These are phyloP conservation scores for Leucoraja erinaceus DNA, from an alignment of 2,113 vertebrate genomes.

Conservation along the genomic window DNA sequence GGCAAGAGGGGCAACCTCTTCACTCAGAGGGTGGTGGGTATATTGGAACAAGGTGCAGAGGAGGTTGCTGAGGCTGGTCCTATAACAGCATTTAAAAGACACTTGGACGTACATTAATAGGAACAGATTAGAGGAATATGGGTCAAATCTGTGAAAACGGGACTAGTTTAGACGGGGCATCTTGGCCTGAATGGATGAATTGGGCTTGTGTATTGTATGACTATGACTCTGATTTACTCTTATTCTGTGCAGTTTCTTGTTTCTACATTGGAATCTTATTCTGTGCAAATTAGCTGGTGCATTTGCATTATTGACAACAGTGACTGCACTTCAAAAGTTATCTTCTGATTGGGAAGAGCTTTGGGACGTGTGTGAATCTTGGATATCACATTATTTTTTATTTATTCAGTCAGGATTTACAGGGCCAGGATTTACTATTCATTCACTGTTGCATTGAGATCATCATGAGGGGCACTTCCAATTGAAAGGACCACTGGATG, in stretches of 20 bases:
- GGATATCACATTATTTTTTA: neutral
- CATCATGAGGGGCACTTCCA: neutral
- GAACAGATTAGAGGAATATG: too few relatives aligned
- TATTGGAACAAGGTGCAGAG: too few relatives aligned
- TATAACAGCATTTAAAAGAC: too few relatives aligned
- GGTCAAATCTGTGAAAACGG: too few relatives aligned
- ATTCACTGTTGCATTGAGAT: neutral
- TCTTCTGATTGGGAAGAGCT: neutral
- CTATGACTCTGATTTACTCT: neutral
- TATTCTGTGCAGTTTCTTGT: neutral
- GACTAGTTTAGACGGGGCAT: too few relatives aligned
- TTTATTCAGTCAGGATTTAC: neutral
- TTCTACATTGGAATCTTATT: neutral
- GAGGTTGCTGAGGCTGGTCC: too few relatives aligned
- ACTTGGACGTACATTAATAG: too few relatives aligned
- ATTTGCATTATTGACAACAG: neutral
- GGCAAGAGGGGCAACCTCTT: too few relatives aligned
- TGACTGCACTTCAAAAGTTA: neutral
- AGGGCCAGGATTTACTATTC: neutral
- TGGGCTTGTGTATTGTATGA: neutral
- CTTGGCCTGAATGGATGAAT: too few relatives aligned
- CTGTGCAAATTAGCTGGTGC: neutral
- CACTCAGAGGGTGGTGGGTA: too few relatives aligned
- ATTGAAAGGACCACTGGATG: neutral
- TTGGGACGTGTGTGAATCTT: neutral